A percentile compares a stretch with the other conserved stretches of the same genome.
Conservation (phyloP, 2,888 invertebrate genomes). For the Himalopsyche tibetana region DNA sequence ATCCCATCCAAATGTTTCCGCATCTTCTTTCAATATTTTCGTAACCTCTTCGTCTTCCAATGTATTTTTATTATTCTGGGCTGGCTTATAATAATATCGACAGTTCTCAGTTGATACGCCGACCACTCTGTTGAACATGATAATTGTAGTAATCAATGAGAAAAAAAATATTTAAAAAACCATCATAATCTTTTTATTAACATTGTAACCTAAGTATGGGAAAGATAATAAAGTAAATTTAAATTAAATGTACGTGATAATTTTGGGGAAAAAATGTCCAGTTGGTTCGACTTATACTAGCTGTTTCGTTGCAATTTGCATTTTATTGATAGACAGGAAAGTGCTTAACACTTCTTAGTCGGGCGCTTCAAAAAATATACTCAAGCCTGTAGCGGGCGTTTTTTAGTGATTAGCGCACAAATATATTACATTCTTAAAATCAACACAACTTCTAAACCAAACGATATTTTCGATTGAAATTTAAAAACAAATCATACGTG, state of each 20-base stretch:
- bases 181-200: too few species aligned
- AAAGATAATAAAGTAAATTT: too few species aligned
- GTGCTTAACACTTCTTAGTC: too few species aligned
- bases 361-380: too few species aligned
- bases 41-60: slow-evolving; percentile 68
- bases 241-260: too few species aligned
- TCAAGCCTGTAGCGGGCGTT: not conserved
- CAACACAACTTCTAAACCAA: not conserved
- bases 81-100: slow-evolving; percentile 73
- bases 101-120: slow-evolving; percentile 78
- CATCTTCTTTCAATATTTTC: slow-evolving; percentile 69
- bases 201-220: too few species aligned
- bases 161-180: too few species aligned
- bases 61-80: slow-evolving; percentile 67
- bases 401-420: not conserved
- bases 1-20: slow-evolving; percentile 74
- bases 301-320: too few species aligned
- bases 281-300: too few species aligned
- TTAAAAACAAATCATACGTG: not conserved
- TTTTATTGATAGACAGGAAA: too few species aligned
- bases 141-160: too few species aligned
- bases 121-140: slow-evolving; percentile 74
- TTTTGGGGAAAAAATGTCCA: too few species aligned
- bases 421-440: not conserved
- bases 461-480: not conserved